Evolutionary conservation across 2,888 invertebrate genomes (phyloP), one percentile per base, ranked within the genome.

Genomic region (Penaeus monodon): DNA sequence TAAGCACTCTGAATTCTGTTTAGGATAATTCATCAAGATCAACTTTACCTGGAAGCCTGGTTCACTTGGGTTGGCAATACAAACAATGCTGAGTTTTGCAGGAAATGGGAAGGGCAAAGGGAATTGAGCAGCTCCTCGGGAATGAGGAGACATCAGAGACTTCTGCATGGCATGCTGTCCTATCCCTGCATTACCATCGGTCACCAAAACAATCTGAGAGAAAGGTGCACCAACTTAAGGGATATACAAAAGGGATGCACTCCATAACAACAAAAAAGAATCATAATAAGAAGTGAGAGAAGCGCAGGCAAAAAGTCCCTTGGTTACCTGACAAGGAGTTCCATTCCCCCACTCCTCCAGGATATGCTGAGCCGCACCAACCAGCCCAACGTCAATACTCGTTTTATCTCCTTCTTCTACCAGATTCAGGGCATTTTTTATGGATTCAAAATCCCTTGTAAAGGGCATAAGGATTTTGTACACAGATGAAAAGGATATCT

Each of bases 321-420:
- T 20, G 14, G 87, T 91, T 91, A 95, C 95, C 93, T 98, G 98
- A 91, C 96, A 96, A 17, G 96, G 95, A 80, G 96, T 96, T 90
- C 96, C 95, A 89, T 95, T 95, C 10, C 98, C 98, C 98, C 98
- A 99, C 92, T 97, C 97, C 84, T 95, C 95, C 65, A 96, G 94
- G 65, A 98, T 94, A 81, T 97, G 93, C 91, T 95, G 95, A 91
- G 95, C 96, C 1, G 97, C 95, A 33, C 96, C 96, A 91, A 95
- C 94, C 4, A 98, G 93, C 79, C 96, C 96, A 12, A 95, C 94
- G 91, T 96, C 96, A 88, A 98, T 94, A 91, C 96, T 96, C 0
- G 98, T 96, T 92, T 97, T 97, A 92, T 98, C 98, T 91, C 95
- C 96, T 91, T 96, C 96, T 89, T 97, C 96, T 14, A 97, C 93